Evolutionary conservation across 2,113 vertebrate species (phyloP).

Genomic region (Alligator mississippiensis): DNA sequence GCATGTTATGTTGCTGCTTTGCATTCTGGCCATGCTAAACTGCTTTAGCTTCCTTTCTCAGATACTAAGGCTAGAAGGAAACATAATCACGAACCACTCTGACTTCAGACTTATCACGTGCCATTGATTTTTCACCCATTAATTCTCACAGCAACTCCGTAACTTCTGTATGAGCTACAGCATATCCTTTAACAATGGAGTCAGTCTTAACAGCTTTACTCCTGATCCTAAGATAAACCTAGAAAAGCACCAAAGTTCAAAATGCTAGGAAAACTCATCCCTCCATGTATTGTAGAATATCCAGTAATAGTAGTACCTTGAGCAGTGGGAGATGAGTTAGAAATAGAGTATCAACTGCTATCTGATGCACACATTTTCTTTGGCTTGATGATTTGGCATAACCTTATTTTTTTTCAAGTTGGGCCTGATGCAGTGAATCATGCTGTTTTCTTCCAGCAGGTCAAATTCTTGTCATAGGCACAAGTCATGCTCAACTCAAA

Average conservation of each 20-base stretch:
- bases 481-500: not conserved
- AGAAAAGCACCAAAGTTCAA: too few relatives aligned
- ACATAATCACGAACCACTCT: not conserved
- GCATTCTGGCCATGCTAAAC: not conserved
- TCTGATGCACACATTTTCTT: not conserved
- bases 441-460: not conserved
- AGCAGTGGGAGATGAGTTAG: not conserved
- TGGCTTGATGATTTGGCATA: not conserved
- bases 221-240: too few relatives aligned
- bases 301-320: not conserved
- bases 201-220: too few relatives aligned
- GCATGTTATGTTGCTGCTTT: not conserved
- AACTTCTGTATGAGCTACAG: too few relatives aligned
- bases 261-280: too few relatives aligned
- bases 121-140: not conserved
- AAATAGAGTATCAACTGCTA: not conserved
- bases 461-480: not conserved
- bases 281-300: too few relatives aligned
- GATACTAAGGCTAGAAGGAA: not conserved
- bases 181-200: too few relatives aligned
- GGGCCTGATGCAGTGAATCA: not conserved
- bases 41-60: not conserved
- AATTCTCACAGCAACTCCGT: not conserved
- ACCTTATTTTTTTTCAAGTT: not conserved
- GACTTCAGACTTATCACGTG: accelerated